Conservation (phyloP, 2,797 vertebrate species). For the Dermochelys coriacea region DNA sequence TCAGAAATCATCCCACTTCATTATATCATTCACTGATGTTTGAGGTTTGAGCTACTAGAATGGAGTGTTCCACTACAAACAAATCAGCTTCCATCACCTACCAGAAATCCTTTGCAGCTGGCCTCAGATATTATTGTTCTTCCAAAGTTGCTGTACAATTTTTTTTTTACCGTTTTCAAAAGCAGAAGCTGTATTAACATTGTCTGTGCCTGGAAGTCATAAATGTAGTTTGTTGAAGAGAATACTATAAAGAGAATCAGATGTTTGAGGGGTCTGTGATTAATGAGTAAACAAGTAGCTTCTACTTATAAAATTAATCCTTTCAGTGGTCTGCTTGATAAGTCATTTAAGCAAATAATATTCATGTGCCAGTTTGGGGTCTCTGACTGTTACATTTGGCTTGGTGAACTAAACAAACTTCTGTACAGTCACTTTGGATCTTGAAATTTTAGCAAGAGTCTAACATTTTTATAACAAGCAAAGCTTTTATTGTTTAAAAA, state of each 20-base stretch:
- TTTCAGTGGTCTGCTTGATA: neutral
- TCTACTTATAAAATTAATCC: neutral
- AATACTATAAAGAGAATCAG: neutral
- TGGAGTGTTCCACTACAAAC: conserved; percentile 6
- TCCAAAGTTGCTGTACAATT: neutral
- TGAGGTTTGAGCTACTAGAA: conserved; percentile 24
- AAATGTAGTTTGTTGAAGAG: neutral
- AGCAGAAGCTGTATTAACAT: neutral
- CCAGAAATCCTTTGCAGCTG: conserved; percentile 19
- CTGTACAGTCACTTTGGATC: neutral
- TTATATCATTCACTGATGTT: conserved; percentile 47
- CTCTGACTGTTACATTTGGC: neutral
- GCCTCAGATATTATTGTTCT: neutral
- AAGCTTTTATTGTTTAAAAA: neutral
- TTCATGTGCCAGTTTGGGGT: neutral
- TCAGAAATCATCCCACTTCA: conserved; percentile 58
- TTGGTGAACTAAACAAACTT: neutral
- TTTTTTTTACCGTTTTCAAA: neutral
- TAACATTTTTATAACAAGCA: neutral
- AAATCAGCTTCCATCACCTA: conserved; percentile 11
- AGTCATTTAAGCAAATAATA: neutral
- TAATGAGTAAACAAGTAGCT: conserved; percentile 10
- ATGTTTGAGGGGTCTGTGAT: neutral
- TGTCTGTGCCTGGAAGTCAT: neutral
- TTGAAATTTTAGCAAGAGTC: neutral